Percentiles rank a stretch among this genome's conserved stretches.
phyloP scores from a whole-genome alignment of 2,797 vertebrate genomes.

The Gadopsis bispinosus region DNA sequence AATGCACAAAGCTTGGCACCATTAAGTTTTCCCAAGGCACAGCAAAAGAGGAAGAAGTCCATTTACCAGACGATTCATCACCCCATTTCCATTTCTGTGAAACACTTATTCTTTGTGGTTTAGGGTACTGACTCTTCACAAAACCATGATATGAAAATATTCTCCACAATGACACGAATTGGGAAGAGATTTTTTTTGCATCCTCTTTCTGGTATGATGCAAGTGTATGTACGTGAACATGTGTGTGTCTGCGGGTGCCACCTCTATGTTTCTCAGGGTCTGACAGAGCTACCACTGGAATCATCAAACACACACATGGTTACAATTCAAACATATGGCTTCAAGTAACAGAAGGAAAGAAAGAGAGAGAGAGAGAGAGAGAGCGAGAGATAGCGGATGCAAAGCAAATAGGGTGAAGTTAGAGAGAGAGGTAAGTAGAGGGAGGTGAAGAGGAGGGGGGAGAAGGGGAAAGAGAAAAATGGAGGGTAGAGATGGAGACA shows the following conservation, averaged over 20 bases:
- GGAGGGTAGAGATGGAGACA: constrained; percentile 29
- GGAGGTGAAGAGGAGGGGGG: neutral
- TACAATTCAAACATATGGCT: constrained; percentile 75
- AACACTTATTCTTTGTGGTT: constrained; percentile 66
- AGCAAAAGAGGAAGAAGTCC: constrained; percentile 52
- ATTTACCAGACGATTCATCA: constrained; percentile 60
- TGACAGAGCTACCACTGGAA: constrained; percentile 73
- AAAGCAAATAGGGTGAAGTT: constrained; percentile 41
- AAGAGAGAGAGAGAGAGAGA: constrained; percentile 35
- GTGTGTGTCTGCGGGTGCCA: constrained; percentile 38
- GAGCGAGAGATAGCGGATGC: constrained; percentile 42
- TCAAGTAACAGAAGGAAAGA: constrained; percentile 51
- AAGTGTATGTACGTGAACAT: constrained; percentile 6
- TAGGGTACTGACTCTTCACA: constrained; percentile 64
- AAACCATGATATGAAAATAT: constrained; percentile 70
- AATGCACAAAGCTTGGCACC: constrained; percentile 69
- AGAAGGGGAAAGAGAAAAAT: constrained; percentile 6
- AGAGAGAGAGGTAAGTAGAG: constrained; percentile 17
- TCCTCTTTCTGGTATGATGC: constrained; percentile 46
- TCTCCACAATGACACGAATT: constrained; percentile 60
- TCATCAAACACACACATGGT: constrained; percentile 78
- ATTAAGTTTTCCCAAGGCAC: constrained; percentile 56
- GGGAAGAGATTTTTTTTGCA: constrained; percentile 39
- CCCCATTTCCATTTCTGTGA: constrained; percentile 66
- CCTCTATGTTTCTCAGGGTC: constrained; percentile 63